phyloP scores from a whole-genome alignment of 2,797 vertebrate species.

The Adelosebastes latens region DNA sequence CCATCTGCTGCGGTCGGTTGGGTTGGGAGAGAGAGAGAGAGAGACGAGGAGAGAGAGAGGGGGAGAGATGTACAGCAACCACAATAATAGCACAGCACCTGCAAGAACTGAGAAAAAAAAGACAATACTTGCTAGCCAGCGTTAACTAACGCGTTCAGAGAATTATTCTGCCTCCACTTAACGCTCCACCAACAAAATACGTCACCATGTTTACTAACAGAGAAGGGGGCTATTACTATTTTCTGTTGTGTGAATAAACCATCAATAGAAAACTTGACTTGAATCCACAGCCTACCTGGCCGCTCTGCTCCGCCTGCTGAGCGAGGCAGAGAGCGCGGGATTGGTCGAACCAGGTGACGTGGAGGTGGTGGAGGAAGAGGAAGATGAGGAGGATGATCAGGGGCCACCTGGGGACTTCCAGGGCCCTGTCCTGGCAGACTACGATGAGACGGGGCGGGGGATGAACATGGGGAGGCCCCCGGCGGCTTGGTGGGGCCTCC shows the following conservation, averaged over 20 bases:
- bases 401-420: slow-evolving; percentile 66
- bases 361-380: slow-evolving; percentile 69
- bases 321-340: slow-evolving; percentile 67
- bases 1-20: too few relatives aligned
- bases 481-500: slow-evolving; percentile 69
- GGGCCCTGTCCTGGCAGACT: slow-evolving; percentile 70
- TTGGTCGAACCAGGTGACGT: slow-evolving; percentile 51
- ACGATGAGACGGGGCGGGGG: slow-evolving; percentile 77
- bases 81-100: too few relatives aligned
- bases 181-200: too few relatives aligned
- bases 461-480: slow-evolving; percentile 73
- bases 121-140: too few relatives aligned
- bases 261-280: neutral
- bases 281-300: slow-evolving; percentile 76
- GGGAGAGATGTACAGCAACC: too few relatives aligned
- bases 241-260: neutral
- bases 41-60: too few relatives aligned
- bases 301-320: slow-evolving; percentile 81
- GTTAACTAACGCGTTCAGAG: too few relatives aligned
- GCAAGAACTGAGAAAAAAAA: too few relatives aligned
- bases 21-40: too few relatives aligned
- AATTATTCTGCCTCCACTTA: too few relatives aligned
- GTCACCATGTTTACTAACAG: too few relatives aligned
- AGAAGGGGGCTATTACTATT: too few relatives aligned
- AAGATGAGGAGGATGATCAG: slow-evolving; percentile 66